Base-by-base conservation (phyloP, 2,797 vertebrate genomes). In the Epinephelus coioides region DNA sequence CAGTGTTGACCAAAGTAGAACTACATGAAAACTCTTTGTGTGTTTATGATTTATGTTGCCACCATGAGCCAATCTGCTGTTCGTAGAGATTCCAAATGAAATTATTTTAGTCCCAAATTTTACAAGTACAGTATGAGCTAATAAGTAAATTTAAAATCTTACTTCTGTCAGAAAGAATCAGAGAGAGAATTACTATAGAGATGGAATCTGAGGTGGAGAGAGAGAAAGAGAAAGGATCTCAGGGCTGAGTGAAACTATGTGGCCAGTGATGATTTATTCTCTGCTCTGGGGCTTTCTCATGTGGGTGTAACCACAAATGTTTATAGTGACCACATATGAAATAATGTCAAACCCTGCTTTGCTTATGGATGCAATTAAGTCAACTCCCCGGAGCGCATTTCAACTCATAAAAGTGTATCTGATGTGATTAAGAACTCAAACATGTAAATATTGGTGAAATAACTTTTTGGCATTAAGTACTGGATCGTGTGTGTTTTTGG, bases 241-340 rank as follows among this genome's bases (percentile, higher is more conserved):
- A 53, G 51, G 51, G 66, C 72, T 34, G 53, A 23, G 34, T 23
- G 54, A 68, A 86, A 86, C 60, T 53, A 55, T 82, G 53, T 15
- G 57, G 44, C 57, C 49, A 53, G 4, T 12, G 56, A 81, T 74
- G 69, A 86, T 81, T 73, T 79, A 73, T 70, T 67, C 51, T 50
- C 55, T 64, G 60, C 62, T 68, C 27, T 69, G 38, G 62, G 57
- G 78, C 54, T 74, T 79, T 84, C 63, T 84, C 66, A 46, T 68
- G 46, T 85, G 86, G 86, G 79, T 77, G 90, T 86, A 74, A 87
- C 88, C 80, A 69, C 88, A 89, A 85, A 86, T 88, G 85, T 91
- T 92, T 70, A 69, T 25, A 59, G 63, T 86, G 76, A 92, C 89
- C 84, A 91, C 84, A 88, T 89, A 51, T 81, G 19, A 75, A 82